Evolutionary conservation across 2,113 vertebrate species (phyloP), one percentile per base, ranked within the genome.

Genomic region (Protomyctophum bolini): DNA sequence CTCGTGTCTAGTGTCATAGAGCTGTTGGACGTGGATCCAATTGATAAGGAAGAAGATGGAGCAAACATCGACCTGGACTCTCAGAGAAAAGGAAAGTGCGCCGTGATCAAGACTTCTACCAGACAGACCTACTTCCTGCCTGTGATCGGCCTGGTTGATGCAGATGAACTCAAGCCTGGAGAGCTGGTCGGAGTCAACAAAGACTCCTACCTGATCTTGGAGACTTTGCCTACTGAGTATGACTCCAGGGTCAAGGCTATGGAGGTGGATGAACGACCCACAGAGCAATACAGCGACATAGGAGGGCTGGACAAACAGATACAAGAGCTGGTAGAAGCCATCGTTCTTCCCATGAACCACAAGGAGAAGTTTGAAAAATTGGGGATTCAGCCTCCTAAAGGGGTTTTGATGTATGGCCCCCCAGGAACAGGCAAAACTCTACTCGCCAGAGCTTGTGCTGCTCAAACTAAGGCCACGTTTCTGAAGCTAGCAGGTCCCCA

Each of bases 331-430:
- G 98, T 99, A 68, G 98, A 99, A 80, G 98, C 98, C 55, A 99
- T 99, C 50, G 98, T 99, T 46, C 86, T 99, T 82, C 98, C 98
- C 0, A 99, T 99, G 98, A 99, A 99, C 88, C 98, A 99, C 83
- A 99, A 99, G 74, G 98, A 99, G 89, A 99, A 99, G 87, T 99
- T 99, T 94, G 98, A 99, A 87, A 99, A 98, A 86, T 90, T 99
- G 89, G 98, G 98, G 15, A 99, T 99, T 84, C 98, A 99, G 70
- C 98, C 98, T 4, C 98, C 98, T 0, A 99, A 99, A 82, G 97
- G 98, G 6, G 98, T 99, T 12, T 92, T 99, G 62, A 99, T 99
- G 98, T 99, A 99, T 0, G 98, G 98, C 4, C 97, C 98, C 9
- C 98, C 98, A 0, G 98, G 98, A 10, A 99, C 98, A 0, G 98